Evolutionary conservation across 2,888 invertebrate genomes (phyloP).

Genomic region (Calephelis perditalis): DNA sequence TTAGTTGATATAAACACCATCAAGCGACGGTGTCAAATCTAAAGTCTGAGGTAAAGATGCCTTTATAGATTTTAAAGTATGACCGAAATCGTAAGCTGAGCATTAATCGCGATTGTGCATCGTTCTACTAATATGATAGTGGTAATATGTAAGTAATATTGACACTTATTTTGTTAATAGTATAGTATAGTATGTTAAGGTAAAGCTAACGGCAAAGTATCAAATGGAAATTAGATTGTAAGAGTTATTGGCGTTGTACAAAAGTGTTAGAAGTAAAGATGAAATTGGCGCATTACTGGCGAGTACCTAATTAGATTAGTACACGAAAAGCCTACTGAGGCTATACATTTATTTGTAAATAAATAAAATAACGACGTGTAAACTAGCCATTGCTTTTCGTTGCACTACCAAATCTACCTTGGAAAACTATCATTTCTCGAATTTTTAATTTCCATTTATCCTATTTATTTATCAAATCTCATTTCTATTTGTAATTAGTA

Average conservation of each 20-base stretch:
- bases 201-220: conserved; percentile 67
- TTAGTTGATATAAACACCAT: conserved; percentile 68
- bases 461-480: neutral
- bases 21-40: conserved; percentile 72
- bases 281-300: conserved; percentile 78
- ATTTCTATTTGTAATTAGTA: neutral
- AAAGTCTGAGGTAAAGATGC: conserved; percentile 79
- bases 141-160: conserved; percentile 67
- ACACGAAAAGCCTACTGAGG: conserved; percentile 67
- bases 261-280: conserved; percentile 71
- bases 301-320: conserved; percentile 78
- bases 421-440: conserved; percentile 3
- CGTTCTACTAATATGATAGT: conserved; percentile 67
- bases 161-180: conserved; percentile 74
- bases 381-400: conserved; percentile 59
- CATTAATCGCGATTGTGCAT: conserved; percentile 64
- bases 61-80: conserved; percentile 76
- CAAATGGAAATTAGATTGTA: conserved; percentile 64
- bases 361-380: conserved; percentile 48
- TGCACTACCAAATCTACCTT: conserved; percentile 50
- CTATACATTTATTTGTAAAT: conserved; percentile 68
- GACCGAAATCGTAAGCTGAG: conserved; percentile 61
- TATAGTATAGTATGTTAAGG: conserved; percentile 58
- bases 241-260: conserved; percentile 75
- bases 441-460: conserved; percentile 5